These are phyloP conservation scores for Seriola quinqueradiata DNA, from an alignment of 2,113 vertebrate species.

Conservation along the genomic window DNA sequence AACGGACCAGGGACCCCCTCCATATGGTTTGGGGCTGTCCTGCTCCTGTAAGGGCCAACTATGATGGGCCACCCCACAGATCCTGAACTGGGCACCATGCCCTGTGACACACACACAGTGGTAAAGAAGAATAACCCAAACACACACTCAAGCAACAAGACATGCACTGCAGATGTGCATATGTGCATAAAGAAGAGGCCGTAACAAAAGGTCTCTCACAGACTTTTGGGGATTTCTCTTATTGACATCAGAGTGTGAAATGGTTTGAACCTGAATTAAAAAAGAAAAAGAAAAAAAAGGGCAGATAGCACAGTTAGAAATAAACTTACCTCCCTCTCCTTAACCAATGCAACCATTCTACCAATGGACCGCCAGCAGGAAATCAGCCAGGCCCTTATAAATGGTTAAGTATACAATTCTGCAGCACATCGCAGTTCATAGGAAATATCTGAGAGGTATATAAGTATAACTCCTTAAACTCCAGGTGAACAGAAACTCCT, in stretches of 20 bases:
- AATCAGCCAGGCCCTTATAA: not conserved
- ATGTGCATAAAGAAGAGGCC: constrained; percentile 6
- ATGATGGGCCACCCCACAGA: constrained; percentile 29
- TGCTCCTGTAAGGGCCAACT: constrained; percentile 43
- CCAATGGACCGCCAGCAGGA: constrained; percentile 1
- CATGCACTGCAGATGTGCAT: constrained; percentile 21
- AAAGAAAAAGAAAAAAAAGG: not conserved
- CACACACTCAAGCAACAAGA: constrained; percentile 2
- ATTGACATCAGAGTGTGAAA: constrained; percentile 5
- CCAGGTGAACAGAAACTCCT: not conserved
- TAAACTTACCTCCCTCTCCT: constrained; percentile 3
- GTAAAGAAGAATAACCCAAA: constrained; percentile 14
- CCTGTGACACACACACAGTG: constrained; percentile 27
- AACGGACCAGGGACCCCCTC: constrained; percentile 40
- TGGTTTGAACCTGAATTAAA: not conserved
- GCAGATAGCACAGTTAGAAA: constrained; percentile 26
- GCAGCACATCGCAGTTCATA: constrained; percentile 12
- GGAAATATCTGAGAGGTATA: constrained; percentile 25
- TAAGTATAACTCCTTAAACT: constrained; percentile 16
- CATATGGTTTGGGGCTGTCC: constrained; percentile 52
- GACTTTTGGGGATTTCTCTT: not conserved
- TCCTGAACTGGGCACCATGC: constrained; percentile 39
- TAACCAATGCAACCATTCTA: constrained; percentile 11
- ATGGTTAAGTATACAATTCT: constrained; percentile 5
- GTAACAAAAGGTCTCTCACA: constrained; percentile 13